These are phyloP conservation scores for Pseudolaguvia tuberculata DNA, from an alignment of 2,113 vertebrate species.

Conservation along the genomic window DNA sequence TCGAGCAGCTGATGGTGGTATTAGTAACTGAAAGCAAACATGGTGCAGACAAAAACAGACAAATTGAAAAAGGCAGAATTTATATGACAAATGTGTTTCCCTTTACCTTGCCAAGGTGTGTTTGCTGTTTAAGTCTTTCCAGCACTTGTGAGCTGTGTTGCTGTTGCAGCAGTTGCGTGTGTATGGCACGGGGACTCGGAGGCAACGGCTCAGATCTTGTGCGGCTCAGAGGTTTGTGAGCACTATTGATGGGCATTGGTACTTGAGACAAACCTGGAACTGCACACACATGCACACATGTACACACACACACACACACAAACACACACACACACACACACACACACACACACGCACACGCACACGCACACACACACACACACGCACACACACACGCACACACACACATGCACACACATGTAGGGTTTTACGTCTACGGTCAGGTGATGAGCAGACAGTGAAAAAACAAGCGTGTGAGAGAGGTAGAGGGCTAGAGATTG, in stretches of 20 bases:
- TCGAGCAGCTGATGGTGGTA: constrained; percentile 49
- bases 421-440: neutral
- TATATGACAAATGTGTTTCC: constrained; percentile 20
- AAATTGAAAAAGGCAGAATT: no score
- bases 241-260: constrained; percentile 77
- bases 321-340: neutral
- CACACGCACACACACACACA: neutral
- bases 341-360: constrained; percentile 14
- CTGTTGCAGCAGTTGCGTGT: constrained; percentile 72
- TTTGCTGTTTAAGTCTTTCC: constrained; percentile 73
- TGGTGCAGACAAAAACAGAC: no score
- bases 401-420: neutral
- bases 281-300: constrained; percentile 27
- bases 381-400: constrained; percentile 11
- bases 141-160: constrained; percentile 72
- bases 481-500: neutral
- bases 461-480: neutral
- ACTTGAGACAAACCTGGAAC: constrained; percentile 78
- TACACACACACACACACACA: neutral
- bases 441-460: neutral
- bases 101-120: constrained; percentile 62
- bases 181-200: constrained; percentile 71
- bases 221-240: constrained; percentile 82
- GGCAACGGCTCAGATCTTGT: constrained; percentile 90
- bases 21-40: no score